These are phyloP conservation scores for Peromyscus melanophrys DNA, from an alignment of 2,797 vertebrate genomes.

Conservation along the genomic window DNA sequence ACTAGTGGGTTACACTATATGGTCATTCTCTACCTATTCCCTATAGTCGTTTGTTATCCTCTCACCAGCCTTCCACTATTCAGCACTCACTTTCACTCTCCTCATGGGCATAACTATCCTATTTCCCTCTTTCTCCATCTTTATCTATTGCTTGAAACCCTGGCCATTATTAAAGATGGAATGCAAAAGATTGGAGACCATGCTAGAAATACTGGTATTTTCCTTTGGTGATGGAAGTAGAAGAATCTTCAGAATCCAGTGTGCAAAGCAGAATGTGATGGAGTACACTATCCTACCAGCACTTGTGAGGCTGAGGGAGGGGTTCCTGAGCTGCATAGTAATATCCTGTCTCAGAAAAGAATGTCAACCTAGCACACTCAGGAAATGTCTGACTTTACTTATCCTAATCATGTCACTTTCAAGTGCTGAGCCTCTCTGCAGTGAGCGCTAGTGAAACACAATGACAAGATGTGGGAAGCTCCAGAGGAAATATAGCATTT, in stretches of 20 bases:
- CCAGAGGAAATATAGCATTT: neutral
- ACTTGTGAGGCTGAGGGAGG: neutral
- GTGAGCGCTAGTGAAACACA: neutral
- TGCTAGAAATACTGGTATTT: neutral
- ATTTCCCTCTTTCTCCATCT: neutral
- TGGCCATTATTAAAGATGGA: neutral
- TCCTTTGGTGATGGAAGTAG: neutral
- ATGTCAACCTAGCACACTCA: neutral
- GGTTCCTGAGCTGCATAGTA: neutral
- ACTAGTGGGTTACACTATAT: too few species aligned
- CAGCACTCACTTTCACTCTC: neutral
- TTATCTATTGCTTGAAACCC: neutral
- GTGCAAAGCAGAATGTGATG: neutral
- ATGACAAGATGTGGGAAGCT: neutral
- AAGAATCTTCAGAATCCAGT: neutral
- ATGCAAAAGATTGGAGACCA: neutral
- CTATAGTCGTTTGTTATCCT: neutral
- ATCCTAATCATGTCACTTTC: slow-evolving; percentile 5
- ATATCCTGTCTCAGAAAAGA: neutral
- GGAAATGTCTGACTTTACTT: neutral
- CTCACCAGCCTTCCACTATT: neutral
- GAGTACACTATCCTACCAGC: neutral
- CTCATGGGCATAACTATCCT: neutral
- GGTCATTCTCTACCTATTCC: neutral
- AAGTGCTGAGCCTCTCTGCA: neutral